Conservation (phyloP, 2,888 invertebrate genomes). For the Eugnorisma glareosa region DNA sequence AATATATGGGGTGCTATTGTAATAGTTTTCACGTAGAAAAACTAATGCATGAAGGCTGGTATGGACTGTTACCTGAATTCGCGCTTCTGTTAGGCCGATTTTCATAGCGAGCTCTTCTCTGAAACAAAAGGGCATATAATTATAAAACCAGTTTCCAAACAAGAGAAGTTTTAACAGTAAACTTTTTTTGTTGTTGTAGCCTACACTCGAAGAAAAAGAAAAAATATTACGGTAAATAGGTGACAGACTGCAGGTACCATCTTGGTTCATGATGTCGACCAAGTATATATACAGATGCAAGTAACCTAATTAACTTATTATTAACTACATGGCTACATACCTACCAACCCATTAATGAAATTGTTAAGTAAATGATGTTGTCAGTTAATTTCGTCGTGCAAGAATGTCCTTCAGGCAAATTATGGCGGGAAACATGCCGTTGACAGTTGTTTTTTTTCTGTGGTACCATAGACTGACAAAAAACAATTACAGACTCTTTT, state of each 20-base stretch:
- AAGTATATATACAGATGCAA: not conserved
- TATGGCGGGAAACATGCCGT: constrained; percentile 22
- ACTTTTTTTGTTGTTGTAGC: not conserved
- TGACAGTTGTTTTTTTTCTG: constrained; percentile 25
- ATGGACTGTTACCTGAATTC: constrained; percentile 95
- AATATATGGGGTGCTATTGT: not conserved
- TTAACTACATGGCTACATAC: constrained; percentile 15
- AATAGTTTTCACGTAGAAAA: not conserved
- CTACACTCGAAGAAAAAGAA: too few species aligned
- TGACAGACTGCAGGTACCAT: not conserved
- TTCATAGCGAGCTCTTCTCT: constrained; percentile 98
- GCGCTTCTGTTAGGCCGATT: constrained; percentile 97
- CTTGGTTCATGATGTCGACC: not conserved
- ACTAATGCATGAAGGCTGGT: not conserved
- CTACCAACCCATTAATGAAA: constrained; percentile 34
- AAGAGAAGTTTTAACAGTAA: not conserved
- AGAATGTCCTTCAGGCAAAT: constrained; percentile 41
- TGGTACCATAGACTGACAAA: constrained; percentile 1
- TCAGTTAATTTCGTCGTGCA: constrained; percentile 24
- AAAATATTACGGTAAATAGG: too few species aligned
- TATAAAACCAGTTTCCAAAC: not conserved
- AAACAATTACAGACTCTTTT: not conserved
- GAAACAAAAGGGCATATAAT: constrained; percentile 86
- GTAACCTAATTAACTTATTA: constrained; percentile 29
- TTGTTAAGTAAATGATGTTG: constrained; percentile 35